Evolutionary conservation across 2,888 invertebrate genomes (phyloP).

Genomic region (Escarpia spicata): DNA sequence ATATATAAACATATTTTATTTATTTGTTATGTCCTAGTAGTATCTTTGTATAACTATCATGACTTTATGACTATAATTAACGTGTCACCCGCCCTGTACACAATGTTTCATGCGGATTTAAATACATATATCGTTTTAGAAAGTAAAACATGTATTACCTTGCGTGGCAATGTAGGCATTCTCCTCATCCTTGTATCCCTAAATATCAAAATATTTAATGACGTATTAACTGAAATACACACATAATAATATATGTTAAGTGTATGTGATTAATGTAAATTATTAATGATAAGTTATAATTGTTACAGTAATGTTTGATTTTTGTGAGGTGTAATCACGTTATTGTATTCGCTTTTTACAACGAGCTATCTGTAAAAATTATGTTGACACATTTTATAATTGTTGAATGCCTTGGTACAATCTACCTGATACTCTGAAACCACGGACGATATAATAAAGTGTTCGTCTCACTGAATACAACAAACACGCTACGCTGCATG

Average conservation of each 20-base stretch:
- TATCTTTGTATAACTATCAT: too few species aligned
- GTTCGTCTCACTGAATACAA: neutral
- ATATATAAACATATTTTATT: too few species aligned
- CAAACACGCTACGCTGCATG: neutral
- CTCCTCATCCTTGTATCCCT: neutral
- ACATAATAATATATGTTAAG: too few species aligned
- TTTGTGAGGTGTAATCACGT: neutral
- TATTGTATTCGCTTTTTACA: neutral
- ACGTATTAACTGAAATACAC: too few species aligned
- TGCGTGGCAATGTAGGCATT: neutral
- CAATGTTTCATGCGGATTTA: too few species aligned
- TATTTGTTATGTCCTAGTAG: too few species aligned
- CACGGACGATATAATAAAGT: neutral
- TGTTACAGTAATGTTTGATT: neutral
- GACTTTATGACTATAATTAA: too few species aligned
- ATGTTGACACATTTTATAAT: neutral
- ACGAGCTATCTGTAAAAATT: neutral
- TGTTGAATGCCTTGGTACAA: neutral
- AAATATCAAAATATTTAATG: neutral
- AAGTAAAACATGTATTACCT: neutral
- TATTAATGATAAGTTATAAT: too few species aligned
- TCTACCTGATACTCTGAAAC: neutral
- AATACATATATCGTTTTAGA: neutral
- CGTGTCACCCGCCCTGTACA: too few species aligned
- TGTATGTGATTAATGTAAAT: too few species aligned